These are phyloP conservation scores for Zosterops japonicus DNA, from an alignment of 2,113 vertebrate genomes.

Conservation along the genomic window DNA sequence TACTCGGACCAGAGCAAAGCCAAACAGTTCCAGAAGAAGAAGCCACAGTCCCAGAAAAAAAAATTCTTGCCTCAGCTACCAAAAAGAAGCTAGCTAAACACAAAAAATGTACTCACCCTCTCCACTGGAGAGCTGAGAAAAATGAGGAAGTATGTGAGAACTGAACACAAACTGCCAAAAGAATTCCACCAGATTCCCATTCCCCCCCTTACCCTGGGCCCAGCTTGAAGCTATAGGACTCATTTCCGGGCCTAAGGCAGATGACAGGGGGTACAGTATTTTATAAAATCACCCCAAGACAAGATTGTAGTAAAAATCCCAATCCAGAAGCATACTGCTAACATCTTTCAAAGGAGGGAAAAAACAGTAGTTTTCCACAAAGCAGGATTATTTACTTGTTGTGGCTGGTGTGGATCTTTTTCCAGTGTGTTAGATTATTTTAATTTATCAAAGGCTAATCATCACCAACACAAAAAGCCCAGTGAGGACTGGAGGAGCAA, in stretches of 20 bases:
- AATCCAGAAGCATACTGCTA: neutral
- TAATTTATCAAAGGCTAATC: neutral
- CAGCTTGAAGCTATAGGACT: neutral
- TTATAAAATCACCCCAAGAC: neutral
- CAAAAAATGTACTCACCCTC: neutral
- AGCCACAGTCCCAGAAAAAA: neutral
- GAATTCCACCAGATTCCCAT: accelerated
- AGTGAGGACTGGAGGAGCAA: neutral
- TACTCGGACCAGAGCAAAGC: neutral
- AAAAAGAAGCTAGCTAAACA: neutral
- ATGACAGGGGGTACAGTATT: neutral
- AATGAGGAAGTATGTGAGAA: neutral
- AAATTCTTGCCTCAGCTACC: neutral
- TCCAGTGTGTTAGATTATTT: neutral
- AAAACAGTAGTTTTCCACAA: neutral
- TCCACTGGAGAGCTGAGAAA: neutral
- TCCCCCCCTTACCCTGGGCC: neutral
- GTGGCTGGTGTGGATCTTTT: neutral
- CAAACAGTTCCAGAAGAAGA: neutral
- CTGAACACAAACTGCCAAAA: neutral
- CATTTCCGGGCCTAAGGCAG: neutral
- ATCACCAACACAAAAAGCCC: neutral
- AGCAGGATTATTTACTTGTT: neutral
- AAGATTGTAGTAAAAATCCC: neutral
- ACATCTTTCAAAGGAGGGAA: neutral